These are phyloP conservation scores for Grus americana DNA, from an alignment of 2,113 vertebrate species.

Conservation along the genomic window DNA sequence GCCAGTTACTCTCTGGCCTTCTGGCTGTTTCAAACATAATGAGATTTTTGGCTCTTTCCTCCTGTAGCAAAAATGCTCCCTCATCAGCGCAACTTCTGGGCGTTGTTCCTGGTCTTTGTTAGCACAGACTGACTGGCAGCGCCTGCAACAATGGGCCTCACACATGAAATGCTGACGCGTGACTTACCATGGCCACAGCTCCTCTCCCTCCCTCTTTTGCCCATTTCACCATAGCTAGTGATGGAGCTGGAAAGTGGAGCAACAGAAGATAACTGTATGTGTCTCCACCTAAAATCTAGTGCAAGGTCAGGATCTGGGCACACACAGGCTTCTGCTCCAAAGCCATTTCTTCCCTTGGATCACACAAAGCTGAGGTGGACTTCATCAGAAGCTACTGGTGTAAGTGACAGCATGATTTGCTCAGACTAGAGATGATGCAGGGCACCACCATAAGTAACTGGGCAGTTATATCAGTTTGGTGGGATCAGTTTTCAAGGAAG, in stretches of 20 bases:
- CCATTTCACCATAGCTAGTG: neutral
- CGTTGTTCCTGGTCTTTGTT: neutral
- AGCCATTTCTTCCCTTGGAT: neutral
- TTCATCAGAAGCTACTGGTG: neutral
- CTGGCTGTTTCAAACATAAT: neutral
- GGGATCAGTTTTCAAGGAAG: neutral
- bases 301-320: neutral
- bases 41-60: neutral
- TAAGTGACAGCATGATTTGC: neutral
- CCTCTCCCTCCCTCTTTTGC: neutral
- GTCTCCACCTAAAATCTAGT: neutral
- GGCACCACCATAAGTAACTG: neutral
- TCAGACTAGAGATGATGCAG: neutral
- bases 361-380: neutral
- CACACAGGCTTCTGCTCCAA: neutral
- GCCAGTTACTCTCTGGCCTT: neutral
- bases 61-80: neutral
- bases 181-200: neutral
- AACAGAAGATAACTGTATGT: neutral
- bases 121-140: neutral
- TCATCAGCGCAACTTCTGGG: fast-evolving
- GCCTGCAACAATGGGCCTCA: fast-evolving
- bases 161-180: neutral
- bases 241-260: neutral
- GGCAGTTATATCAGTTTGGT: neutral